Evolutionary conservation across 1,140 invertebrate genomes (phyloP), one percentile per base, ranked within the genome.

Genomic region (Drosophila prosaltans): DNA sequence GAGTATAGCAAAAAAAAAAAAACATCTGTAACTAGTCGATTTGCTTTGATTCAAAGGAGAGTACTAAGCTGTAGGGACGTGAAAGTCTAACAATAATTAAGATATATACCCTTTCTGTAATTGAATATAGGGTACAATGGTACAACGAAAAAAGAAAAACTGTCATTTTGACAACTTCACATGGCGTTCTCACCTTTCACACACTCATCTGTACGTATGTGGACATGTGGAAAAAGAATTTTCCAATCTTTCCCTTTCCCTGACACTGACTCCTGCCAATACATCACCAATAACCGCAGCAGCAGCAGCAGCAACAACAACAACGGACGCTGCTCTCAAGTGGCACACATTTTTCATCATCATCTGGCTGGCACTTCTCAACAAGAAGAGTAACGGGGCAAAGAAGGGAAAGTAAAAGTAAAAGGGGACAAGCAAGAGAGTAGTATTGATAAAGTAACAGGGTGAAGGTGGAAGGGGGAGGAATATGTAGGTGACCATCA

Each of bases 301-400:
- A 30, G 11, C 48, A 30, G 11, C 48, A 30, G 28, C 10, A 45
- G 28, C 40, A 28, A 41, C 11, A 41, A 54, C 36, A 48, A 43
- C 48, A 60, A 66, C 62, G 54, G 48, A 41, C 39, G 36, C 21
- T 26, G 55, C 62, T 74, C 83, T 86, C 83, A 79, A 86, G 83
- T 86, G 83, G 80, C 76, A 78, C 76, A 78, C 83, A 86, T 86
- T 86, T 86, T 81, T 88, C 84, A 90, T 89, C 84, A 90, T 89
- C 85, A 88, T 80, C 78, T 90, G 81, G 81, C 76, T 84, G 73
- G 80, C 84, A 80, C 76, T 83, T 65, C 36, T 45, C 57, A 32
- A 60, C 51, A 67, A 26, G 67, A 67, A 26, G 67, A 67, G 59
- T 65, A 72, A 65, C 2, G 32, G 65, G 57, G 30, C 73, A 74